phyloP scores from a whole-genome alignment of 2,888 invertebrate species.

The Drosophila barbarae region DNA sequence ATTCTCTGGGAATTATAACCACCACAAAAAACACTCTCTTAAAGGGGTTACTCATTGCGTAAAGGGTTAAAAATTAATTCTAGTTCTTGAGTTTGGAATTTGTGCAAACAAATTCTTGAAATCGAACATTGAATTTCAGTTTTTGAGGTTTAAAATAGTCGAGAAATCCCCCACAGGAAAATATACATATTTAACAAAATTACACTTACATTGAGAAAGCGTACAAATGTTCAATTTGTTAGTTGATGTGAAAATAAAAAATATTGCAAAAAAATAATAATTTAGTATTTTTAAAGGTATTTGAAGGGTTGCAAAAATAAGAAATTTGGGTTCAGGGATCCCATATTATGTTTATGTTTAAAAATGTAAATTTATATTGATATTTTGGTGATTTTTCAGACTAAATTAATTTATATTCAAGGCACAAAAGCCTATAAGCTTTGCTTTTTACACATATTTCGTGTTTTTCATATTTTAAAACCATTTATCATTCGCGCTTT shows the following conservation, averaged over 20 bases:
- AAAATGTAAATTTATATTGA: neutral
- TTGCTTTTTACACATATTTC: no score
- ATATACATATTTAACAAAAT: slow-evolving; percentile 10
- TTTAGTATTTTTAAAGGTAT: neutral
- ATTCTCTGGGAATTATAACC: slow-evolving; percentile 39
- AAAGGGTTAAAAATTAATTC: slow-evolving; percentile 5
- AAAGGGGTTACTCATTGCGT: slow-evolving; percentile 14
- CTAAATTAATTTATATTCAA: neutral
- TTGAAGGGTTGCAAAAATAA: neutral
- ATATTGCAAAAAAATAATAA: slow-evolving; percentile 10
- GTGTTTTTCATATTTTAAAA: neutral
- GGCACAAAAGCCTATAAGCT: neutral
- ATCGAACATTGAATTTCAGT: slow-evolving; percentile 24
- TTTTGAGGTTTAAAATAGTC: slow-evolving; percentile 23
- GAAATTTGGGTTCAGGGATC: neutral
- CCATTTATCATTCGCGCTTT: neutral
- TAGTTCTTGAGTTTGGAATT: slow-evolving; percentile 35
- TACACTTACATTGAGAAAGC: slow-evolving; percentile 13
- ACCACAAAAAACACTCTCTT: slow-evolving; percentile 13
- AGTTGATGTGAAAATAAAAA: slow-evolving; percentile 65
- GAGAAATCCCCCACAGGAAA: slow-evolving; percentile 14
- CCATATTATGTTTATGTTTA: neutral
- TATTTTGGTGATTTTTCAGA: neutral
- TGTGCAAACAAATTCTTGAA: slow-evolving; percentile 39
- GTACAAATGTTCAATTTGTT: slow-evolving; percentile 55